A percentile compares a stretch with the other conserved stretches of the same genome.
Evolutionary conservation across 1,140 invertebrate genomes (phyloP).

Genomic region (Conus betulinus): DNA sequence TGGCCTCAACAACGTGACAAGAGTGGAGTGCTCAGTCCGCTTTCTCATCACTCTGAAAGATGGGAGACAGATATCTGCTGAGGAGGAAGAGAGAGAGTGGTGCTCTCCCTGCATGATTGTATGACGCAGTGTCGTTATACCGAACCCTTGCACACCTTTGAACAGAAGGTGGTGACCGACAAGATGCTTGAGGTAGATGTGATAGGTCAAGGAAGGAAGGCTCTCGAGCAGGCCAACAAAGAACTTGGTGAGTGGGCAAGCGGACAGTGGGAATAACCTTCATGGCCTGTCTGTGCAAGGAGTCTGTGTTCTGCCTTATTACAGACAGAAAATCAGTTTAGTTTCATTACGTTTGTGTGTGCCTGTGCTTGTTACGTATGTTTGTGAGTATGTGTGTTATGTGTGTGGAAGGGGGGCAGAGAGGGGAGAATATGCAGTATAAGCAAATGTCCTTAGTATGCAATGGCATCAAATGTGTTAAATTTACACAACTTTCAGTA

Average conservation of each 20-base stretch:
- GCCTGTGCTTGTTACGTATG: no score
- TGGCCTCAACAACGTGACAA: conserved; percentile 83
- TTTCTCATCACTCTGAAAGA: conserved; percentile 82
- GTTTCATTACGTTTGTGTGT: no score
- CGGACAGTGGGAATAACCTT: no score
- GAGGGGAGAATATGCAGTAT: no score
- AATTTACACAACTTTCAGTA: no score
- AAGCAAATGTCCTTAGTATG: no score
- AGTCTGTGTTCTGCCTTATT: no score
- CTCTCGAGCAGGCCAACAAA: conserved; percentile 88
- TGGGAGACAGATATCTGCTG: conserved; percentile 37
- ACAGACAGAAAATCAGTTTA: no score
- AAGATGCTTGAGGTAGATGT: conserved; percentile 91
- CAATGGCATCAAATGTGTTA: no score
- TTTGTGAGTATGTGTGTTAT: no score
- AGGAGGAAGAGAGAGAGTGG: conserved; percentile 52
- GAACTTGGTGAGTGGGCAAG: conserved; percentile 82
- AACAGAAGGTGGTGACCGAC: conserved; percentile 80
- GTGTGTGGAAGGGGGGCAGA: no score
- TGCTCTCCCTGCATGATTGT: conserved; percentile 84
- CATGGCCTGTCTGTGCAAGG: no score
- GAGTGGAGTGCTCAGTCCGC: conserved; percentile 88
- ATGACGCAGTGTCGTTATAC: conserved; percentile 90
- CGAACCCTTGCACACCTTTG: conserved; percentile 84
- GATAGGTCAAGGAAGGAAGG: conserved; percentile 84